Percentiles rank a stretch among this genome's conserved stretches.
phyloP scores from a whole-genome alignment of 1,140 invertebrate species.

The Drosophila guanche region DNA sequence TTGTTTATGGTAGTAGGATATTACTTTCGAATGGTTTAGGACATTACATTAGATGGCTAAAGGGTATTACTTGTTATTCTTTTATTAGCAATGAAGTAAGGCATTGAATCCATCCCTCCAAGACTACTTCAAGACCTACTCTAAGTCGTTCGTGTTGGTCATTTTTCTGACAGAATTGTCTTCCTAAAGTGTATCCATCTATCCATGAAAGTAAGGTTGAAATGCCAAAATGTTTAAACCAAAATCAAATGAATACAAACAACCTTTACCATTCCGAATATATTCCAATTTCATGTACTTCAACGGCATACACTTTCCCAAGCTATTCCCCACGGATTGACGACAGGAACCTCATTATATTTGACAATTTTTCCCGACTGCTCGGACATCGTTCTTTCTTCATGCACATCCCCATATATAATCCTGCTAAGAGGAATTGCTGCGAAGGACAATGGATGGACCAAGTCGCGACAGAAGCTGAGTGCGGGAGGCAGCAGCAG shows the following conservation, averaged over 20 bases:
- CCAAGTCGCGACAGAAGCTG: conserved; percentile 4
- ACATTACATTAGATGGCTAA: too few species aligned
- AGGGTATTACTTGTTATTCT: too few species aligned
- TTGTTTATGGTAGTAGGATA: too few species aligned
- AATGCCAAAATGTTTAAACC: too few species aligned
- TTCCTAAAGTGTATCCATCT: too few species aligned
- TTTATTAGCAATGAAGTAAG: too few species aligned
- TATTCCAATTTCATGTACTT: conserved; percentile 34
- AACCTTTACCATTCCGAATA: conserved; percentile 21
- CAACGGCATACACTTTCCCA: background rate
- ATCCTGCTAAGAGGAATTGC: conserved; percentile 63
- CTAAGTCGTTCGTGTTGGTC: too few species aligned
- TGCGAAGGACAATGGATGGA: conserved; percentile 31
- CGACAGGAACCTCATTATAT: conserved; percentile 58
- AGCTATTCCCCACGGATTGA: conserved; percentile 40
- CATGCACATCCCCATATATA: conserved; percentile 41
- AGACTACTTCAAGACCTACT: too few species aligned
- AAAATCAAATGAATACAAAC: background rate
- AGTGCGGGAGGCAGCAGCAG: background rate
- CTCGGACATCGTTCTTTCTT: conserved; percentile 21
- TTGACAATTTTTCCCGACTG: conserved; percentile 56
- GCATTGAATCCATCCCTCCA: too few species aligned
- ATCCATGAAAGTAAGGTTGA: too few species aligned
- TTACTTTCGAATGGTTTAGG: too few species aligned
- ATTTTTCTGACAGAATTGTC: too few species aligned